Percentiles rank a stretch among this genome's conserved stretches.
These are phyloP conservation scores for Psylliodes chrysocephalus DNA, from an alignment of 2,888 invertebrate genomes.

Conservation along the genomic window DNA sequence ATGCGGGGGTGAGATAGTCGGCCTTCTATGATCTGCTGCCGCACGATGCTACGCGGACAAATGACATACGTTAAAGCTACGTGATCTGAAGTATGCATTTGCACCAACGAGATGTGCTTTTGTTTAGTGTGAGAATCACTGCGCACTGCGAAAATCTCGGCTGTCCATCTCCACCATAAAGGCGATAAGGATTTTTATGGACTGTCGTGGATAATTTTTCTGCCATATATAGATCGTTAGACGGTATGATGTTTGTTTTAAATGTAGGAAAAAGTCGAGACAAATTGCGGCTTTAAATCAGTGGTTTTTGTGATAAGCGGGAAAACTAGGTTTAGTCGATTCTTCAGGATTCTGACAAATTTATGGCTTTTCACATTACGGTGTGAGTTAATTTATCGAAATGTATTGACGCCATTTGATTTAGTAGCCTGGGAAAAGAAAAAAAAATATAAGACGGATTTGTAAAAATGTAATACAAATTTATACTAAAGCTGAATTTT, in stretches of 20 bases:
- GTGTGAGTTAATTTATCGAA: no score
- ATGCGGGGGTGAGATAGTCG: slow-evolving; percentile 61
- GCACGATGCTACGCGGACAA: slow-evolving; percentile 63
- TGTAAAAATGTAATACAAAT: no score
- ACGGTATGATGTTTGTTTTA: slow-evolving; percentile 22
- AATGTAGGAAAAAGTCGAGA: slow-evolving; percentile 34
- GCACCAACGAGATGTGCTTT: slow-evolving; percentile 40
- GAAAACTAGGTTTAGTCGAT: slow-evolving; percentile 14
- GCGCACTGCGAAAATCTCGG: slow-evolving; percentile 53
- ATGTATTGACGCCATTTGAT: no score
- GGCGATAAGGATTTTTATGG: slow-evolving; percentile 50
- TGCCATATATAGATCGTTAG: slow-evolving; percentile 44
- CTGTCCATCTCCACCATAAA: slow-evolving; percentile 48
- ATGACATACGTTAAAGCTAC: slow-evolving; percentile 61
- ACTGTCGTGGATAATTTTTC: slow-evolving; percentile 47
- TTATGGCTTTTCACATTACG: not conserved
- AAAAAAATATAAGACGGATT: no score
- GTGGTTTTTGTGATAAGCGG: slow-evolving; percentile 19
- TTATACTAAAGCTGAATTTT: no score
- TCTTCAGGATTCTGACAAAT: not conserved
- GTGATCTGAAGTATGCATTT: slow-evolving; percentile 62
- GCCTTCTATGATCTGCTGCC: slow-evolving; percentile 59
- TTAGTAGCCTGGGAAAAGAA: no score
- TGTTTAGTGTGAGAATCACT: slow-evolving; percentile 59
- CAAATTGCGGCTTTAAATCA: slow-evolving; percentile 33